Percentiles rank a stretch among this genome's conserved stretches.
These are phyloP conservation scores for Gonioctena quinquepunctata DNA, from an alignment of 1,140 invertebrate genomes.

Conservation along the genomic window DNA sequence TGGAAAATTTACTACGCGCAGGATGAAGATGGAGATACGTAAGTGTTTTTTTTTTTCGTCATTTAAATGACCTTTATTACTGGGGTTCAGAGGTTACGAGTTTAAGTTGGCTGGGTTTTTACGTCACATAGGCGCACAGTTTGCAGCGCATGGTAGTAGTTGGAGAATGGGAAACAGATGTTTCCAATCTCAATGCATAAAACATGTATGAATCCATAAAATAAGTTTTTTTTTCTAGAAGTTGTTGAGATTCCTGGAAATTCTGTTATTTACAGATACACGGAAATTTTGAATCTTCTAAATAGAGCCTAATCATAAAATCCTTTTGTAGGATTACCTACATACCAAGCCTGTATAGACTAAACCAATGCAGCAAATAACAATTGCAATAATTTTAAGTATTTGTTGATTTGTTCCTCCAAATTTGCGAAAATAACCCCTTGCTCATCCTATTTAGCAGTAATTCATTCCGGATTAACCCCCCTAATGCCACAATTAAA, in stretches of 20 bases:
- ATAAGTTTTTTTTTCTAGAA: not conserved
- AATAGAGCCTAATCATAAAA: too few species aligned
- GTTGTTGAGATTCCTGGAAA: too few species aligned
- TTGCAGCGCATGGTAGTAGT: not conserved
- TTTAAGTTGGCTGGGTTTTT: not conserved
- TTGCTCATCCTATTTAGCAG: too few species aligned
- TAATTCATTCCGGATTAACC: too few species aligned
- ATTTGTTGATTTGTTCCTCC: too few species aligned
- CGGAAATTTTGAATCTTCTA: not conserved
- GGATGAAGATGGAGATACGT: constrained; percentile 75
- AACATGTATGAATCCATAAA: not conserved
- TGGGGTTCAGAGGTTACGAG: not conserved
- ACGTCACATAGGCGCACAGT: not conserved
- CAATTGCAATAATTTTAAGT: too few species aligned
- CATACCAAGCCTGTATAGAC: too few species aligned
- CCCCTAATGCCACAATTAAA: too few species aligned
- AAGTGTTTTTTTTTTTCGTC: constrained; percentile 56
- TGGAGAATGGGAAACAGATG: too few species aligned
- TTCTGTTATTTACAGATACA: not conserved
- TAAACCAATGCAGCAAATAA: too few species aligned
- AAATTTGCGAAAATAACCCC: too few species aligned
- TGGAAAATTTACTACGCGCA: constrained; percentile 66
- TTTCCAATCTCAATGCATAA: not conserved
- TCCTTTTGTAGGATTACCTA: too few species aligned
- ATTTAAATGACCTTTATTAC: constrained; percentile 11